These are phyloP conservation scores for Peromyscus californicus DNA, from an alignment of 2,113 vertebrate genomes.

Conservation along the genomic window DNA sequence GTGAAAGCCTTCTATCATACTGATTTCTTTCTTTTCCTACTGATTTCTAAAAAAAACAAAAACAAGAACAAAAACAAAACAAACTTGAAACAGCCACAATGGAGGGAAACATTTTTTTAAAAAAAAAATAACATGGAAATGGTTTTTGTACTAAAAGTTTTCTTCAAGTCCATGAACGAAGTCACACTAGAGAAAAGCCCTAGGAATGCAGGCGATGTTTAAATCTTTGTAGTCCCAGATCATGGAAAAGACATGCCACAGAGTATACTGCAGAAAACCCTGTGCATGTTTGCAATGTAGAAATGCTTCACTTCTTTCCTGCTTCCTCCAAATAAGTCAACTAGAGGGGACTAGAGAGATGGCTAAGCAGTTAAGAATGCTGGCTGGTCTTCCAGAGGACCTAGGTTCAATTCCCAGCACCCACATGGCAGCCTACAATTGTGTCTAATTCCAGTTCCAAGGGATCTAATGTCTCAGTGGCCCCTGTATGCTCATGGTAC, in stretches of 20 bases:
- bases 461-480: neutral
- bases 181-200: neutral
- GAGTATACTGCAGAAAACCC: neutral
- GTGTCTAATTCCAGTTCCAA: neutral
- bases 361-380: neutral
- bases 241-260: too few relatives aligned
- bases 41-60: neutral
- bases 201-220: neutral
- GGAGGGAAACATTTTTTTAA: neutral
- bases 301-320: neutral
- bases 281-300: neutral
- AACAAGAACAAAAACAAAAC: neutral
- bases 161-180: neutral
- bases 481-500: neutral
- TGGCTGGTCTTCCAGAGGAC: neutral
- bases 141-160: neutral
- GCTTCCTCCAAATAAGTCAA: neutral
- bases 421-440: neutral
- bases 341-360: neutral
- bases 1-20: neutral
- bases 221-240: neutral
- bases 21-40: neutral
- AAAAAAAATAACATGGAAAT: neutral
- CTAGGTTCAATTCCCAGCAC: neutral
- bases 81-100: neutral